Percentiles rank a stretch among this genome's conserved stretches.
phyloP scores from a whole-genome alignment of 2,797 vertebrate genomes.

The Cyclopterus lumpus region DNA sequence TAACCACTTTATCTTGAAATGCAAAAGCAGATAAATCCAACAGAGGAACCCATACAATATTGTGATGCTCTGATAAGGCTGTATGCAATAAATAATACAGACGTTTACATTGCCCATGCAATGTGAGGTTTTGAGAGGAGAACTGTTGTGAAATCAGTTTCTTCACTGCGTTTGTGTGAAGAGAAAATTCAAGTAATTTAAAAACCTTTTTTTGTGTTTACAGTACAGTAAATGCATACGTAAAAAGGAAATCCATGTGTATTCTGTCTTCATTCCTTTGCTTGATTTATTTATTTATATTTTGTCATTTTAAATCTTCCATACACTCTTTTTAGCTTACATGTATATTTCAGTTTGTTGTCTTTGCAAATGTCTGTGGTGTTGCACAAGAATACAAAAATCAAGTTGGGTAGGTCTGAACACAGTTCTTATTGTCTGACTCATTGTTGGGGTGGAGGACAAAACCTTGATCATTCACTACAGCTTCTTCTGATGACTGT shows the following conservation, averaged over 20 bases:
- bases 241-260: background rate
- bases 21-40: no score
- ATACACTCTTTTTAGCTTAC: background rate
- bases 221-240: background rate
- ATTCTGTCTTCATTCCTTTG: background rate
- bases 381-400: background rate
- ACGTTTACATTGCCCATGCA: no score
- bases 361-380: background rate
- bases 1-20: no score
- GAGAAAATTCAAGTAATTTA: background rate
- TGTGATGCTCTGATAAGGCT: background rate
- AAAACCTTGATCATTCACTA: background rate
- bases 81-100: background rate
- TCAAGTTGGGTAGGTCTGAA: background rate
- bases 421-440: background rate
- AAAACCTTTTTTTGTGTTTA: background rate
- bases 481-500: background rate
- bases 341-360: no score
- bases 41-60: no score
- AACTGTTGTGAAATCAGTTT: background rate
- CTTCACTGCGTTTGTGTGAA: no score
- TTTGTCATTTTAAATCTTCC: background rate
- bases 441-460: background rate
- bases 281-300: background rate
- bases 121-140: background rate